phyloP scores from a whole-genome alignment of 2,797 vertebrate genomes.

The Acanthiza pusilla region DNA sequence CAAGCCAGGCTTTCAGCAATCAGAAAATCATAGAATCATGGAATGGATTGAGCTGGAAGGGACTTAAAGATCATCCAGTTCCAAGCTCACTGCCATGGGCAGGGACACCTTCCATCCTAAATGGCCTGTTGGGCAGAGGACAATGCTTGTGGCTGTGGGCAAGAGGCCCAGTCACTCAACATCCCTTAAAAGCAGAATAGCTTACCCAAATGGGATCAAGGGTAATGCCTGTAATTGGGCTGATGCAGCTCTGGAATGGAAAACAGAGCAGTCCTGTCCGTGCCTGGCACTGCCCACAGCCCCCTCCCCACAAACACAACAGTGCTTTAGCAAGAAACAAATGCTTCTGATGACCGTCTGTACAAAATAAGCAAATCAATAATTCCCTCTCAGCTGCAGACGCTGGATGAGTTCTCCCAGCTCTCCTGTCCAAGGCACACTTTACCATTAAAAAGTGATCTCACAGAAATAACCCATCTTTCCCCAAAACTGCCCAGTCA shows the following conservation, averaged over 20 bases:
- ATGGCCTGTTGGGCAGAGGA: not conserved
- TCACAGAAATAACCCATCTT: not conserved
- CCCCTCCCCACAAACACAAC: not conserved
- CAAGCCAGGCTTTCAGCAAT: not conserved
- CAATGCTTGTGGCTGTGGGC: not conserved
- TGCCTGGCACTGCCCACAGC: not conserved
- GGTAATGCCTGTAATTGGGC: not conserved
- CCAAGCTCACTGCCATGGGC: not conserved
- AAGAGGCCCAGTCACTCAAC: not conserved
- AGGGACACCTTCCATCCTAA: not conserved
- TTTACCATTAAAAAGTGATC: not conserved
- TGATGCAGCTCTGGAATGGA: not conserved
- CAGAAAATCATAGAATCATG: not conserved
- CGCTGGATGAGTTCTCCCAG: not conserved
- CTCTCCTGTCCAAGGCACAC: not conserved
- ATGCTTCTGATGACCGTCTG: not conserved
- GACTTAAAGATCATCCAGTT: not conserved
- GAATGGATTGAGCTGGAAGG: not conserved
- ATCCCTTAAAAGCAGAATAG: not conserved
- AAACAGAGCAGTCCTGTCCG: not conserved
- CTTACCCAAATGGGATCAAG: not conserved
- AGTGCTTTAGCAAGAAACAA: not conserved
- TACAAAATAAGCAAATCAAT: conserved; percentile 19
- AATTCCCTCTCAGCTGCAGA: not conserved
- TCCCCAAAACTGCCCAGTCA: not conserved